Evolutionary conservation across 2,113 vertebrate genomes (phyloP).

Genomic region (Sinocyclocheilus rhinocerous): DNA sequence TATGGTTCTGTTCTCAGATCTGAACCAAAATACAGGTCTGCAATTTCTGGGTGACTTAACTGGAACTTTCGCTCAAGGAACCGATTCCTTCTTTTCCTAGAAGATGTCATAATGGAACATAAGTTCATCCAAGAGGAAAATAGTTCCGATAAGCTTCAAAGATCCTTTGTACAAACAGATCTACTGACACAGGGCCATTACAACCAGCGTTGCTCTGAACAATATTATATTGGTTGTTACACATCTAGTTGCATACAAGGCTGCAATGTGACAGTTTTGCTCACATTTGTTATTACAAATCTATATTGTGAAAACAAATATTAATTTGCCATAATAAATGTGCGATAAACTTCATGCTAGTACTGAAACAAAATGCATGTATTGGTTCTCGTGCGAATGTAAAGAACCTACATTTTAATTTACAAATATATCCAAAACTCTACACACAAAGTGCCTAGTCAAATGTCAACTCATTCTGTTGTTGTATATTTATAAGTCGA

Average conservation of each 20-base stretch:
- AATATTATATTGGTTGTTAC: background rate
- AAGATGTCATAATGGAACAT: constrained; percentile 25
- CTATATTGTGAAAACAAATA: background rate
- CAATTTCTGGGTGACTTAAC: constrained; percentile 36
- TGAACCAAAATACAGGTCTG: constrained; percentile 24
- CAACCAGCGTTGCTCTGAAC: background rate
- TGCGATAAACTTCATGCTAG: background rate
- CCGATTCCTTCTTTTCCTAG: background rate
- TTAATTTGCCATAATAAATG: background rate
- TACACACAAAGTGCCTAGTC: background rate
- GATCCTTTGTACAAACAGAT: background rate
- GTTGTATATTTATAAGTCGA: background rate
- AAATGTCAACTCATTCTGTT: background rate
- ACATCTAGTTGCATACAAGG: background rate
- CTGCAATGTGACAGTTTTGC: background rate
- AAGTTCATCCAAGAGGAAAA: constrained; percentile 23
- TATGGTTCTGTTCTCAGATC: no score
- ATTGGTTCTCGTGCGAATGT: background rate
- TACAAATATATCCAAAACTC: background rate
- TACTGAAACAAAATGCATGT: background rate
- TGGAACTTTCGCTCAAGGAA: background rate
- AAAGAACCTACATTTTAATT: background rate
- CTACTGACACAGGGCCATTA: background rate
- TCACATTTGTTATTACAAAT: background rate
- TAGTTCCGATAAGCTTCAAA: constrained; percentile 4